These are phyloP conservation scores for Connochaetes taurinus DNA, from an alignment of 2,113 vertebrate species.

Conservation along the genomic window DNA sequence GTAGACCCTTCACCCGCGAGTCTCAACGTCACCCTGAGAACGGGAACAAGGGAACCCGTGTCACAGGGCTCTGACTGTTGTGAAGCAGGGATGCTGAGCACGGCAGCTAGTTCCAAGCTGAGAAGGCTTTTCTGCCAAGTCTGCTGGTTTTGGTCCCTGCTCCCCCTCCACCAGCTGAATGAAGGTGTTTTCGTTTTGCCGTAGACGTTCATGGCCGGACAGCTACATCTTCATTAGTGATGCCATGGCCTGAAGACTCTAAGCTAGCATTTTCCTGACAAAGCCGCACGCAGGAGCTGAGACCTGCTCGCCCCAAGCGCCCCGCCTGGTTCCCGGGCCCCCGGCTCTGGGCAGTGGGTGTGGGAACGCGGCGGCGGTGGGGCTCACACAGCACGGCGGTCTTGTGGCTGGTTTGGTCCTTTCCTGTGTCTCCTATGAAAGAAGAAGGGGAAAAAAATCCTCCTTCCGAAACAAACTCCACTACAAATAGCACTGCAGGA, in stretches of 20 bases:
- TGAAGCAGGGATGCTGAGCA: no score
- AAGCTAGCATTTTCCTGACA: not conserved
- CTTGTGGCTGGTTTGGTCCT: not conserved
- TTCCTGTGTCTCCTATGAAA: not conserved
- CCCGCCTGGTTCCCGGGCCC: not conserved
- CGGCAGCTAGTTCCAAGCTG: not conserved
- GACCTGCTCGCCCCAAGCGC: not conserved
- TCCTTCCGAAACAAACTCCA: slow-evolving; percentile 44
- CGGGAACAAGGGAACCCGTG: fast-evolving
- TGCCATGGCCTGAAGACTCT: fast-evolving
- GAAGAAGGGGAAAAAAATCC: not conserved
- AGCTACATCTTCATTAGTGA: not conserved
- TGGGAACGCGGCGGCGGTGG: not conserved
- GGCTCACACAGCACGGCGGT: not conserved
- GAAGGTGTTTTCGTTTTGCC: not conserved
- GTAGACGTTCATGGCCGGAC: fast-evolving
- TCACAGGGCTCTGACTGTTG: not conserved
- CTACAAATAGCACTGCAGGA: not conserved
- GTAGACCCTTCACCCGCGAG: fast-evolving
- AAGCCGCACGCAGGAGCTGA: fast-evolving
- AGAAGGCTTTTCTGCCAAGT: not conserved
- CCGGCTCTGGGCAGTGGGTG: not conserved
- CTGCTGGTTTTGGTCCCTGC: fast-evolving
- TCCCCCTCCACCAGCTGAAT: not conserved
- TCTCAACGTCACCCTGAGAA: not conserved